phyloP scores from a whole-genome alignment of 2,888 invertebrate genomes.

The Copidosoma aretas region DNA sequence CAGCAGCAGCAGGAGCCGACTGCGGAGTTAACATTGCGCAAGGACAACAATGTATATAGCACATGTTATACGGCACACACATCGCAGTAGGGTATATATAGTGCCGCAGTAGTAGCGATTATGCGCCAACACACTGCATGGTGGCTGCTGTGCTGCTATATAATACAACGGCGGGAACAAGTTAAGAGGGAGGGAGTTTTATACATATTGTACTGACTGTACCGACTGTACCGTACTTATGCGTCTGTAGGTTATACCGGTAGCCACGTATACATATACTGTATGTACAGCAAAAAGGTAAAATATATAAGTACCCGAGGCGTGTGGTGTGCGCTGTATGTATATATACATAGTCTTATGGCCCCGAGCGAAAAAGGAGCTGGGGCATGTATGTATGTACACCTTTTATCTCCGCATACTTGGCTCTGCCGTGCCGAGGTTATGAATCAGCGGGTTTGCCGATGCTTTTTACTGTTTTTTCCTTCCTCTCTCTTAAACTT shows the following conservation, averaged over 20 bases:
- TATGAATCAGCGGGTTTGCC: constrained; percentile 26
- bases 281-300: too few species aligned
- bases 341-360: too few species aligned
- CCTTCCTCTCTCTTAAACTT: neutral
- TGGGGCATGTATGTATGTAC: neutral
- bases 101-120: constrained; percentile 23
- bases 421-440: constrained; percentile 17
- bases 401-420: constrained; percentile 35
- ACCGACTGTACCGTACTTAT: too few species aligned
- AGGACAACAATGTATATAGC: constrained; percentile 15
- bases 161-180: neutral
- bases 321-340: too few species aligned
- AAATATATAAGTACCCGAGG: too few species aligned
- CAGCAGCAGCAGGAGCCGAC: neutral
- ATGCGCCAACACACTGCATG: constrained; percentile 14
- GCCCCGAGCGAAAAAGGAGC: constrained; percentile 14
- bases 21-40: constrained; percentile 24
- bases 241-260: neutral
- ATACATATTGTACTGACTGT: too few species aligned
- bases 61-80: neutral
- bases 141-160: neutral
- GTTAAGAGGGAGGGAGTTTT: neutral
- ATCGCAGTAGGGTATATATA: too few species aligned
- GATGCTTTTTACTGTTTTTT: neutral
- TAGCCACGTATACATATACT: too few species aligned